Evolutionary conservation across 1,140 invertebrate genomes (phyloP), one percentile per base, ranked within the genome.

Genomic region (Anadara kagoshimensis): DNA sequence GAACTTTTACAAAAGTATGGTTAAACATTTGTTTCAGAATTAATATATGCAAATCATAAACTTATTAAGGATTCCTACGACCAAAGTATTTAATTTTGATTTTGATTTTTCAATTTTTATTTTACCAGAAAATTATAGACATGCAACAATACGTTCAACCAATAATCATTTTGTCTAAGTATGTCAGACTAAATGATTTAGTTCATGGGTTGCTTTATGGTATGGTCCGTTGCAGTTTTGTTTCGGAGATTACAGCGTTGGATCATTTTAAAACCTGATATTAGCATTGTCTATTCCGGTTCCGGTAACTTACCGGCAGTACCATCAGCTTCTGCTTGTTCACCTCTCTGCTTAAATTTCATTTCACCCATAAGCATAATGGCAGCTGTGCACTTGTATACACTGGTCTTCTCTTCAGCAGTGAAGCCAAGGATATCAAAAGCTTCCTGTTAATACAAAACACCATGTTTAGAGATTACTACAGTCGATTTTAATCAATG

Each of bases 281-380:
- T 51, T 1, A 4, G 10, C 49, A 22, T 51, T 16, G 49, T 18
- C 49, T 18, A 16, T 16, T 51, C 20, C 20, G 2, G 16, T 16
- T 26, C 18, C 14, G 10, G 8, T 24, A 62, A 64, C 76, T 63
- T 72, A 88, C 83, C 86, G 61, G 90, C 95, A 71, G 94, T 97
- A 85, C 97, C 97, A 90, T 99, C 98, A 86, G 97, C 94, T 91
- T 99, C 98, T 91, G 98, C 98, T 92, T 99, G 98, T 92, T 99
- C 98, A 91, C 99, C 98, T 91, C 97, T 96, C 92, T 99, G 98
- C 91, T 99, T 99, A 95, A 99, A 99, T 91, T 99, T 99, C 96
- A 99, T 96, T 86, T 95, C 94, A 93, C 97, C 97, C 80, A 99
- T 98, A 91, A 98, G 97, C 95, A 99, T 97, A 89, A 99, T 97